These are phyloP conservation scores for Ephydatia muelleri DNA, from an alignment of 37 sponge, comb jelly and placozoan genomes.

Conservation along the genomic window DNA sequence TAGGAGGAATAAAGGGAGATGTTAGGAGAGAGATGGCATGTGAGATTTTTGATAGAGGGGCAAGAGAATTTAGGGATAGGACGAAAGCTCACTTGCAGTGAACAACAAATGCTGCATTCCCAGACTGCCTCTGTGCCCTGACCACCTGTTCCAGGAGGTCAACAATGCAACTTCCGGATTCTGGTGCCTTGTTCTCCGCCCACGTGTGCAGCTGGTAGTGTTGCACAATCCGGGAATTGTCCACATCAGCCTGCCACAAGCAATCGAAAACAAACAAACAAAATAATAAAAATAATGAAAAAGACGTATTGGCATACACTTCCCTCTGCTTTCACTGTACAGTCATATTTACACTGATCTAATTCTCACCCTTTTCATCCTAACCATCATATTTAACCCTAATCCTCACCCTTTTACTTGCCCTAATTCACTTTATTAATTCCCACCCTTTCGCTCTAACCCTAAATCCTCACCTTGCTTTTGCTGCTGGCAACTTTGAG, in stretches of 20 bases:
- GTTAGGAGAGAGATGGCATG: too few relatives aligned
- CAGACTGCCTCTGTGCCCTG: constrained; percentile 67
- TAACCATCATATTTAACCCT: too few relatives aligned
- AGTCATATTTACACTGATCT: too few relatives aligned
- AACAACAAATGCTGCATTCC: constrained; percentile 82
- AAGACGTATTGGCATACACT: too few relatives aligned
- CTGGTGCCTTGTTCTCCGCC: constrained; percentile 80
- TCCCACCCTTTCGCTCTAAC: not conserved
- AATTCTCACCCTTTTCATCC: too few relatives aligned
- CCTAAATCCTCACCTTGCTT: not conserved
- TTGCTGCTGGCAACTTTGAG: constrained; percentile 55
- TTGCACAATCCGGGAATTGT: constrained; percentile 40
- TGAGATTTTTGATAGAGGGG: not conserved
- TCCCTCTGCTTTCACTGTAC: too few relatives aligned
- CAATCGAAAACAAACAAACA: too few relatives aligned
- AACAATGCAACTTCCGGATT: constrained; percentile 67
- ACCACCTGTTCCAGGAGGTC: constrained; percentile 84
- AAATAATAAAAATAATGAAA: not conserved
- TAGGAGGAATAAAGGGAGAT: not conserved
- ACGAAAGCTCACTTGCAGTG: constrained; percentile 84
- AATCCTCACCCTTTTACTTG: not conserved
- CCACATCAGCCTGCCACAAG: not conserved
- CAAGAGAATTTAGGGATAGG: not conserved
- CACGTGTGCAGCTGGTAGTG: constrained; percentile 84
- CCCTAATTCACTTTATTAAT: too few relatives aligned